Evolutionary conservation across 2,888 invertebrate genomes (phyloP), one percentile per base, ranked within the genome.

Genomic region (Branchellion lobata): DNA sequence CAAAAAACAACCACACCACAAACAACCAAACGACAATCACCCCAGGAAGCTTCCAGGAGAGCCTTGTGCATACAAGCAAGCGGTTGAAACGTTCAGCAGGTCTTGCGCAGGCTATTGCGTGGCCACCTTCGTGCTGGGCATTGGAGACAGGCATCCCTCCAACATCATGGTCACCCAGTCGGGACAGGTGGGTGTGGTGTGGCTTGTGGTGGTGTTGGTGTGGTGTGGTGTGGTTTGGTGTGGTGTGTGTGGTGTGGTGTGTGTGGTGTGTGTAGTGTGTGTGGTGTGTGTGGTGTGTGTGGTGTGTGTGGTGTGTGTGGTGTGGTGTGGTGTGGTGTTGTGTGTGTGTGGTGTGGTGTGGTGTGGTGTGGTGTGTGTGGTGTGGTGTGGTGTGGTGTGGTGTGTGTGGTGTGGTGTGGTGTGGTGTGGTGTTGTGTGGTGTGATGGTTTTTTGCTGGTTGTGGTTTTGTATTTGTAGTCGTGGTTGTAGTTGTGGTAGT

Each of bases 31-130:
- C 40, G 14, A n/a, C n/a, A n/a, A n/a, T n/a, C n/a, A n/a, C n/a
- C n/a, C n/a, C n/a, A n/a, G n/a, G n/a, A n/a, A n/a, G n/a, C n/a
- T 5, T 5, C 40, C 14, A 14, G 14, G 61, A 27, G 68, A 71
- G 11, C 47, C 29, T 40, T 69, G 51, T 82, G 89, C 89, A 75
- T 90, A 90, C 84, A 87, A 89, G 47, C 87, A 88, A 83, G 90
- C 90, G 18, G 89, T 91, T 33, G 90, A 91, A 79, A 88, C 89
- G 1, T 91, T 91, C 85, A 90, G 90, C 11, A 86, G 86, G 78
- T 91, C 90, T 0, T 90, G 91, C 86, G 91, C 90, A 29, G 91
- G 91, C 0, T 91, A 91, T 83, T 90, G 90, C 84, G 90, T 91
- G 18, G 90, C 91, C 27, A 91, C 91, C 0, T 91, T 90, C 84